Base-by-base conservation (phyloP, 1,140 invertebrate genomes). In the Dolichoris vasculosae region DNA sequence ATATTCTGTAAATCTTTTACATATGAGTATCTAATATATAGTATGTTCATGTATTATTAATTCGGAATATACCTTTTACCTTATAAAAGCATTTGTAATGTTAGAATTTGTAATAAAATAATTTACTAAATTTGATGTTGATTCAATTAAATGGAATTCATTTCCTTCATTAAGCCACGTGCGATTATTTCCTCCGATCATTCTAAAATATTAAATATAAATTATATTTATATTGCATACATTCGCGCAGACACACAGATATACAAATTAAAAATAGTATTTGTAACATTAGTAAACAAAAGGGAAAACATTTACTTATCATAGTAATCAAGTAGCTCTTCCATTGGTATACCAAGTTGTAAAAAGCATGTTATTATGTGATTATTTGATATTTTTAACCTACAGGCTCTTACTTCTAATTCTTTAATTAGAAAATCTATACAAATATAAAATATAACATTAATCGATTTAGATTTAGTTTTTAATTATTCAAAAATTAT, bases 151-250 rank as follows among this genome's bases (percentile, higher is more conserved):
- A 93, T 97, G 96, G 91, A 96, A 95, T 92, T 97, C 96, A 89
- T 97, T 96, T 32, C 96, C 96, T 93, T 96, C 95, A 40, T 95
- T 95, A 75, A 96, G 92, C 96, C 96, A 97, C 84, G 95, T 95
- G 84, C 96, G 94, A 89, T 97, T 96, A 90, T 96, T 96, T 88
- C 96, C 94, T 46, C 95, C 95, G 88, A 96, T 95, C 94, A 96
- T 93, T 90, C 96, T 96, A 86, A 78, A 93, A 89, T 73, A 8
- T 75, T 67, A 30, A 77, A 35, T 51, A 63, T 69, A 76, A n/a
- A 46, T 63, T 76, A 67, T 55, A 32, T 35, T 35, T 43, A 40
- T 43, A n/a, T 23, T 40, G 23, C 6, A 40, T n/a, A n/a, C n/a
- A n/a, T n/a, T n/a, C n/a, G n/a, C n/a, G n/a, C n/a, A n/a, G n/a